These are phyloP conservation scores for Cherax quadricarinatus DNA, from an alignment of 1,140 invertebrate genomes.

Conservation along the genomic window DNA sequence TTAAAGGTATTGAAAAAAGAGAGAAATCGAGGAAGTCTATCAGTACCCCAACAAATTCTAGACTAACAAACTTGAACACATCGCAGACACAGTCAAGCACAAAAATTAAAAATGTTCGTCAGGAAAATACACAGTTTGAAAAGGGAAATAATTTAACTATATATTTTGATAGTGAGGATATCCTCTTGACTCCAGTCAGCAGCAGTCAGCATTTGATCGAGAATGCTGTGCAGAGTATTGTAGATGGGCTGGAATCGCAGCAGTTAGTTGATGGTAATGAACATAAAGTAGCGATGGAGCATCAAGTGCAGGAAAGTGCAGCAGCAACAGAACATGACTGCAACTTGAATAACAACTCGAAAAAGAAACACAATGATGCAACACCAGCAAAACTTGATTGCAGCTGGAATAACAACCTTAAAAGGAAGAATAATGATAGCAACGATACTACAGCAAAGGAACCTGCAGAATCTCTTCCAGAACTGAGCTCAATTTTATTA, in stretches of 20 bases:
- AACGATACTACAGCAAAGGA: not conserved
- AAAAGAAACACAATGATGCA: not conserved
- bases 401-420: too few species aligned
- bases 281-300: not conserved
- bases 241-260: not conserved
- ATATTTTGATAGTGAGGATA: conserved; percentile 23
- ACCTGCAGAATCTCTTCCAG: not conserved
- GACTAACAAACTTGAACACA: too few species aligned
- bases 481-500: not conserved
- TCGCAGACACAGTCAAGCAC: not conserved
- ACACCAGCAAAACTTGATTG: too few species aligned
- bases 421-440: not conserved
- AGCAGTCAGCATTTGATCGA: not conserved
- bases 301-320: not conserved
- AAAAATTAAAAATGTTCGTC: not conserved
- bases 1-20: not conserved
- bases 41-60: not conserved
- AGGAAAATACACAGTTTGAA: not conserved
- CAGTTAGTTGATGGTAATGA: not conserved
- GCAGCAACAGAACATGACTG: not conserved
- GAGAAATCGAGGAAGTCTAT: not conserved
- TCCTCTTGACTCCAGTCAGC: not conserved
- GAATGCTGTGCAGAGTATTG: not conserved
- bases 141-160: conserved; percentile 1
- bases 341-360: not conserved